Base-by-base conservation (phyloP, 2,888 invertebrate species). In the Electrophaes corylata region DNA sequence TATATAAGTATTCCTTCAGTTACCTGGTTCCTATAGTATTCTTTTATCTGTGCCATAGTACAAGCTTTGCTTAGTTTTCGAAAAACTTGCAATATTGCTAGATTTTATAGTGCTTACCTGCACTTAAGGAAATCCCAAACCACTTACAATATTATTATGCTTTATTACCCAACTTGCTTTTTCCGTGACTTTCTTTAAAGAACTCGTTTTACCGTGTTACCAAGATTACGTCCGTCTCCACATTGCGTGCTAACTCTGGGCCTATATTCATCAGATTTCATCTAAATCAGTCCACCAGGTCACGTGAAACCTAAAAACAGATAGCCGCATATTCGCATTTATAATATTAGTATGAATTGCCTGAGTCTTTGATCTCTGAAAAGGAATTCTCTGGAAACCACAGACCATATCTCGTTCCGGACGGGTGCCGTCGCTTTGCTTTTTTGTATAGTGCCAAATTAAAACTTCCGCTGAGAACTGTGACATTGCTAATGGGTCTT, bases 361-460 rank as follows among this genome's bases (percentile, higher is more conserved):
- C 26, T 19, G 19, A 37, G 29, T 20, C 44, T 56, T 56, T 56
- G 56, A 56, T 49, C 35, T 49, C 20, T 43, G 23, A 26, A 43
- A 66, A 47, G 50, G 60, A 44, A 54, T 67, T 60, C 62, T 45
- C 62, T 59, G 60, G 51, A 66, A 66, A 60, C 41, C 65, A 45
- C 57, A 49, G 53, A 62, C 60, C 70, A 55, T 66, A 63, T 58
- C 67, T 45, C 57, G 67, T 66, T 66, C 65, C 60, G 64, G 60
- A 46, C 47, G 62, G 60, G 49, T 61, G 67, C 71, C 67, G 60
- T 62, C 65, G 31, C 55, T 65, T 73, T 75, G 71, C n/a, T 71
- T 70, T 71, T 65, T 60, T 64, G 71, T 72, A 71, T 74, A 66
- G 61, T 63, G 68, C 60, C 65, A 70, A 76, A 77, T 78, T 69